These are phyloP conservation scores for Caloenas nicobarica DNA, from an alignment of 2,113 vertebrate genomes.

Conservation along the genomic window DNA sequence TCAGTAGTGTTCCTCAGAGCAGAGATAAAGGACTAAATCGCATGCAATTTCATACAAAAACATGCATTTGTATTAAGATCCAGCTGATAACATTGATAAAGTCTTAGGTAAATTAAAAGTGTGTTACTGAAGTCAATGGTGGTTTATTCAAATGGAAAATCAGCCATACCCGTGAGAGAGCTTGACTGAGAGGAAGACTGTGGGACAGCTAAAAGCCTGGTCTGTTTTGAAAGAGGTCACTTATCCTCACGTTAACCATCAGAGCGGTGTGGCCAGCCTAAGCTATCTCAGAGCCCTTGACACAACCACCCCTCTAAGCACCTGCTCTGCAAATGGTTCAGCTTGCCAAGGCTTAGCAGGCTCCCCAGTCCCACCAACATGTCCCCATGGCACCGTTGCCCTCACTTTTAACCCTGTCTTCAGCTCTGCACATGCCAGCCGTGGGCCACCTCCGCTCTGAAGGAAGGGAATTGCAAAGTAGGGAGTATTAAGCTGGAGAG, in stretches of 20 bases:
- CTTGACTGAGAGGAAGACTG: not conserved
- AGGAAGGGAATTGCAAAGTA: not conserved
- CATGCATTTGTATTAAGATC: not conserved
- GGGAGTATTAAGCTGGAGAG: not conserved
- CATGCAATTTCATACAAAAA: slow-evolving; percentile 13
- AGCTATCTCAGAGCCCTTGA: not conserved
- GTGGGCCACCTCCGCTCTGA: not conserved
- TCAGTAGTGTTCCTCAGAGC: slow-evolving; percentile 1
- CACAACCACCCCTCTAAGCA: not conserved
- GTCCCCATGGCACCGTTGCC: not conserved
- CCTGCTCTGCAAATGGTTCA: not conserved
- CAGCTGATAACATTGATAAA: slow-evolving; percentile 20
- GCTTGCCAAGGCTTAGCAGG: not conserved
- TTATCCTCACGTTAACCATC: not conserved
- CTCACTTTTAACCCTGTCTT: not conserved
- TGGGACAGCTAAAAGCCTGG: not conserved
- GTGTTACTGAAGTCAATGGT: not conserved
- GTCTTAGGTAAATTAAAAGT: slow-evolving; percentile 4
- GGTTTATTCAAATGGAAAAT: not conserved
- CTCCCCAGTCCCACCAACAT: not conserved
- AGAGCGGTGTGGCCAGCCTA: not conserved
- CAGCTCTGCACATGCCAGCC: not conserved
- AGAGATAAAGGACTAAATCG: slow-evolving; percentile 12
- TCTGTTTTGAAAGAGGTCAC: not conserved
- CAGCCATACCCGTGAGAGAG: not conserved